These are phyloP conservation scores for Neodontobutis hainanensis DNA, from an alignment of 2,113 vertebrate species.

Conservation along the genomic window DNA sequence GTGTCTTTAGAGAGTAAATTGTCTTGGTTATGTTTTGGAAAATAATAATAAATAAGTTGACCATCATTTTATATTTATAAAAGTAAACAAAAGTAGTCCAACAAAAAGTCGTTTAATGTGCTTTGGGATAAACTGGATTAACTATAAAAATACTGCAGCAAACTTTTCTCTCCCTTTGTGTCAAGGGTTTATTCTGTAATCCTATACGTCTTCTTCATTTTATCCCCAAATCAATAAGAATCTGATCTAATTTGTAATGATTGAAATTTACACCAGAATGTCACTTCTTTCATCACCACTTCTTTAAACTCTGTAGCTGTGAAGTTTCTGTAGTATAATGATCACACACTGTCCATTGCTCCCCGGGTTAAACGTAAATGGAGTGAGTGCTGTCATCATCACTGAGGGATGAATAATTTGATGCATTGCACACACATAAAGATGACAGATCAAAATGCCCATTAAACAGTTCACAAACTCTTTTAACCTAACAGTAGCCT, in stretches of 20 bases:
- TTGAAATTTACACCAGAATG: neutral
- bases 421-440: neutral
- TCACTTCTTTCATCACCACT: neutral
- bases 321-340: neutral
- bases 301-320: neutral
- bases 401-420: neutral
- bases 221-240: neutral
- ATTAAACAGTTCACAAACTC: neutral
- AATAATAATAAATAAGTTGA: no score
- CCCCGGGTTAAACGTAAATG: neutral
- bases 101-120: no score
- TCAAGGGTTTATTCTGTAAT: neutral
- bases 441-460: neutral
- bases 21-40: no score
- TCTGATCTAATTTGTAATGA: neutral
- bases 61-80: no score
- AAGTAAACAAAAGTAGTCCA: no score
- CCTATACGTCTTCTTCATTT: neutral
- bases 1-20: no score
- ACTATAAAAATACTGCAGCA: neutral
- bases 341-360: neutral
- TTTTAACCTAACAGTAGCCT: neutral
- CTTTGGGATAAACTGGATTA: no score
- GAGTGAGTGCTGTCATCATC: neutral
- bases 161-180: neutral